Conservation (phyloP, 2,888 invertebrate genomes). For the Morinoia aosen region DNA sequence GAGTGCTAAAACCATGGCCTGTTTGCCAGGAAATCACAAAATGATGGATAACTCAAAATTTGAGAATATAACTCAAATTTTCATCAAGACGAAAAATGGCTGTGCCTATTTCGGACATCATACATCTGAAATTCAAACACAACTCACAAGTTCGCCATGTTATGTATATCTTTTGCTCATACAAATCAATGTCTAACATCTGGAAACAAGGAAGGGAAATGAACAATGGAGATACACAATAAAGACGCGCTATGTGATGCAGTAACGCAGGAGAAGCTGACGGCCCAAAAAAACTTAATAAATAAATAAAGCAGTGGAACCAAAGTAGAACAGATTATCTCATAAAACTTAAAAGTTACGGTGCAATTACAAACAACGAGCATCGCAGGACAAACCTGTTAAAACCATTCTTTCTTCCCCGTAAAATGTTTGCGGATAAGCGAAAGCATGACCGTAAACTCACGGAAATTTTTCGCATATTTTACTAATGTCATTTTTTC, state of each 20-base stretch:
- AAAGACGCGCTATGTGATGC: not conserved
- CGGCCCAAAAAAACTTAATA: not conserved
- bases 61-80: not conserved
- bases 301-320: not conserved
- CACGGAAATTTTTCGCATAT: not conserved
- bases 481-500: no score
- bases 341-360: not conserved
- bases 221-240: not conserved
- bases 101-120: not conserved
- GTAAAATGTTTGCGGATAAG: no score
- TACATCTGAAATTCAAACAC: not conserved
- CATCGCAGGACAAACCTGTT: not conserved
- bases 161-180: not conserved
- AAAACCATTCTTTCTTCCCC: not conserved
- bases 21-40: no score
- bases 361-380: not conserved
- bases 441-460: not conserved
- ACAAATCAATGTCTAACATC: not conserved
- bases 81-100: not conserved
- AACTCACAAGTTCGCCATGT: not conserved
- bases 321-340: not conserved
- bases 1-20: no score
- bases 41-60: no score
- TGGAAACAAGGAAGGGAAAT: not conserved
- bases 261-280: not conserved